phyloP scores from a whole-genome alignment of 2,113 vertebrate species.

The Ascaphus truei region DNA sequence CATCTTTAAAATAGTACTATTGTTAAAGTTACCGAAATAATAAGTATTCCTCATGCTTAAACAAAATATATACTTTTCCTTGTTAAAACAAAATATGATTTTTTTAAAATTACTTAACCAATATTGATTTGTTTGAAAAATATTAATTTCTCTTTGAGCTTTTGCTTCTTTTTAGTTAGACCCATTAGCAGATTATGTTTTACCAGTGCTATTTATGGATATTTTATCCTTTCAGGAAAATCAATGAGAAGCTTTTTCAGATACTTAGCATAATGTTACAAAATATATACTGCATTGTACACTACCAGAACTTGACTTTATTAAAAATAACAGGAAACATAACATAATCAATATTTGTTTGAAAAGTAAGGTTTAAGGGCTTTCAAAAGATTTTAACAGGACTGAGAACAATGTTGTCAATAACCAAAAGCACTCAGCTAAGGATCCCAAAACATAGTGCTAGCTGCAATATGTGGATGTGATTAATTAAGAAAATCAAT shows the following conservation, averaged over 20 bases:
- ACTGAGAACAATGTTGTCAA: neutral
- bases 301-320: too few relatives aligned
- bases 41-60: neutral
- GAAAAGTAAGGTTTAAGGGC: neutral
- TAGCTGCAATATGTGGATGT: neutral
- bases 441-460: neutral
- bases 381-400: neutral
- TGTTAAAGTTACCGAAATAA: too few relatives aligned
- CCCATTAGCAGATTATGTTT: conserved; percentile 64
- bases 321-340: too few relatives aligned
- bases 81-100: conserved; percentile 31
- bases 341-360: neutral
- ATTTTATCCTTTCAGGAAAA: conserved; percentile 64
- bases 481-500: neutral
- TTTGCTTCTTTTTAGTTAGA: conserved; percentile 45
- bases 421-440: neutral
- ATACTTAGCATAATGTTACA: conserved; percentile 53
- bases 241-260: conserved; percentile 52
- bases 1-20: too few relatives aligned
- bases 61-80: conserved; percentile 24
- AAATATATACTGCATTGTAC: too few relatives aligned
- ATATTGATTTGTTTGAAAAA: conserved; percentile 40
- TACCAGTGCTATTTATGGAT: conserved; percentile 46
- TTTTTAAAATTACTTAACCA: conserved; percentile 30
- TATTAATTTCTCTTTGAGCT: conserved; percentile 48